phyloP scores from a whole-genome alignment of 2,888 invertebrate genomes.

The Leptinotarsa peninsularis region DNA sequence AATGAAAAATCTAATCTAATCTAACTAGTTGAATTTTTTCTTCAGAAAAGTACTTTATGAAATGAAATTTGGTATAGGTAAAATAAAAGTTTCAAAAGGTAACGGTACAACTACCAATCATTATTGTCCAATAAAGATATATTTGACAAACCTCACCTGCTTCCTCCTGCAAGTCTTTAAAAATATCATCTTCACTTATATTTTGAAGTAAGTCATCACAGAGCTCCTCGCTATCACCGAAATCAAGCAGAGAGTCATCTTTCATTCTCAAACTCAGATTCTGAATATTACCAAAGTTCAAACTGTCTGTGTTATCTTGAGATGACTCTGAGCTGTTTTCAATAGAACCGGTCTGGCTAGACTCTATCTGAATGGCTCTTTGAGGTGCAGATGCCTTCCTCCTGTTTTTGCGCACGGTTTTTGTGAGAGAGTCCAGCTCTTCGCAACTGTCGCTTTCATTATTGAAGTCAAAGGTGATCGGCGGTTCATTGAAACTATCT shows the following conservation, averaged over 20 bases:
- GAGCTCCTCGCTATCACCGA: constrained; percentile 41
- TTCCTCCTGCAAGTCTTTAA: constrained; percentile 61
- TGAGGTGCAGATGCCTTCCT: constrained; percentile 61
- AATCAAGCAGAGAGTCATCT: constrained; percentile 39
- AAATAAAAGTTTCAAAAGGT: no score
- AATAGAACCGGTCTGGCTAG: constrained; percentile 52
- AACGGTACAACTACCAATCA: no score
- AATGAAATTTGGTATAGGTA: no score
- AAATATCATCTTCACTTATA: constrained; percentile 61
- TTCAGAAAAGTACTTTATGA: no score
- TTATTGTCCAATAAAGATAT: neutral
- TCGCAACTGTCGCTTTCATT: constrained; percentile 51
- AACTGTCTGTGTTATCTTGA: constrained; percentile 52
- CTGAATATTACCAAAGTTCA: constrained; percentile 41
- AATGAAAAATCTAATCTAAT: no score
- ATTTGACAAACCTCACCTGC: constrained; percentile 51
- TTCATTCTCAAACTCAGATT: constrained; percentile 42
- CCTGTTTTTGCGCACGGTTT: constrained; percentile 54
- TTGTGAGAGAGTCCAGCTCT: constrained; percentile 38
- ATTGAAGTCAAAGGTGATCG: constrained; percentile 45
- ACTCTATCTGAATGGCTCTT: constrained; percentile 57
- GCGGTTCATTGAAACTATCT: constrained; percentile 45
- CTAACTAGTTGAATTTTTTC: no score
- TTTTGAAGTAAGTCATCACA: constrained; percentile 54
- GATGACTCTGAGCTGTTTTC: constrained; percentile 58